Evolutionary conservation across 2,797 vertebrate genomes (phyloP), one percentile per base, ranked within the genome.

Genomic region (Leucoraja ocellata): DNA sequence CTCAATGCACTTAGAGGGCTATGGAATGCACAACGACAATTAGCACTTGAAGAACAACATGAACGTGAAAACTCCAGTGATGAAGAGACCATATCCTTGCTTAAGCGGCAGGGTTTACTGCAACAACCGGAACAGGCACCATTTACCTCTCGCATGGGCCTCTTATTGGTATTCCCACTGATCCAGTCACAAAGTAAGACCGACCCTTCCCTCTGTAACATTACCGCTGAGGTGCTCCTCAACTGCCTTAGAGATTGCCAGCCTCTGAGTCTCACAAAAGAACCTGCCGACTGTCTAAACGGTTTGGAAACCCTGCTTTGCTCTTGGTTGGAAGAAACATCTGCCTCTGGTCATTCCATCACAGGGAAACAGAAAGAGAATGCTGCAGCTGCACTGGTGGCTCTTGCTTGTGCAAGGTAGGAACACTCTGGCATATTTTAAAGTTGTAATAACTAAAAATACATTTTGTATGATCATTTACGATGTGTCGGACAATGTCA

Each of bases 171-270:
- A 95, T 99, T 99, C 95, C 99, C 98, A n/a, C 97, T 99, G 21
- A 96, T 99, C 94, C 98, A 99, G 96, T 99, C 99, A 74, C 99
- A 99, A 96, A 99, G 98, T 90, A 97, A 98, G 94, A 99, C 97
- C 68, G 99, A 99, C 97, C 99, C 98, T 4, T 97, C 98, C 0
- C 98, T 99, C 95, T 99, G 98, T 93, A 98, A 99, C 36, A 98
- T 99, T 96, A 99, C 99, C 0, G 98, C 99, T 2, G 99, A 99
- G 96, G 98, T 99, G 94, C 97, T 99, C 95, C 96, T 99, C 94
- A 96, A 97, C 93, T 99, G 99, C 96, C 98, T 99, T 94, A 97
- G 98, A 9, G 99, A 99, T 97, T 99, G 99, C 96, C 99, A 99
- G 97, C 98, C 99, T 0, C 96, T 99, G 96, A 99, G 98, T 95